Evolutionary conservation across 2,113 vertebrate species (phyloP).

Genomic region (Mustela nigripes): DNA sequence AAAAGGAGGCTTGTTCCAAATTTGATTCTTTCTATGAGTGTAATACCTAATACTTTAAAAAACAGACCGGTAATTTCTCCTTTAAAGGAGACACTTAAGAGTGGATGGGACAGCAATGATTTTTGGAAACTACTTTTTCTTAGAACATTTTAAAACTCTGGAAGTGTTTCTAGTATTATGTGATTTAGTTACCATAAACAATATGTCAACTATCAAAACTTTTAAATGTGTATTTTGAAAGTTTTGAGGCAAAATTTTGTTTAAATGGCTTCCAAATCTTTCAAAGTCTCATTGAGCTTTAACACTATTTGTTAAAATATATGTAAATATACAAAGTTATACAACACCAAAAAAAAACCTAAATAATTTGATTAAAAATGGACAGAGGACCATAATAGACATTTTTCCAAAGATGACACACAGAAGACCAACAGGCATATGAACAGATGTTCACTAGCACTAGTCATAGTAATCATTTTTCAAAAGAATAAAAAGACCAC

Average conservation of each 20-base stretch:
- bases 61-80: neutral
- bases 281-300: constrained; percentile 1
- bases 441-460: neutral
- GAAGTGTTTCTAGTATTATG: neutral
- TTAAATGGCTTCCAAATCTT: neutral
- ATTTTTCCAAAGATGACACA: neutral
- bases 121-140: neutral
- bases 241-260: neutral
- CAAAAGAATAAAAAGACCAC: no score
- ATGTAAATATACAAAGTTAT: neutral
- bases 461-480: neutral
- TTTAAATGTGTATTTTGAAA: constrained; percentile 21
- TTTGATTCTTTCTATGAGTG: neutral
- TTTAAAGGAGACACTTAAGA: neutral
- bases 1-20: neutral
- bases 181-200: neutral
- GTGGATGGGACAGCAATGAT: neutral
- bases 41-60: neutral
- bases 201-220: neutral
- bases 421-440: neutral
- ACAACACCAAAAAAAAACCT: neutral
- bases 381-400: neutral
- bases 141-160: constrained; percentile 11
- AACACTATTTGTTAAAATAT: neutral
- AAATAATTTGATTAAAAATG: neutral